Evolutionary conservation across 2,888 invertebrate species (phyloP), one percentile per base, ranked within the genome.

Genomic region (Caenorhabditis sp.): DNA sequence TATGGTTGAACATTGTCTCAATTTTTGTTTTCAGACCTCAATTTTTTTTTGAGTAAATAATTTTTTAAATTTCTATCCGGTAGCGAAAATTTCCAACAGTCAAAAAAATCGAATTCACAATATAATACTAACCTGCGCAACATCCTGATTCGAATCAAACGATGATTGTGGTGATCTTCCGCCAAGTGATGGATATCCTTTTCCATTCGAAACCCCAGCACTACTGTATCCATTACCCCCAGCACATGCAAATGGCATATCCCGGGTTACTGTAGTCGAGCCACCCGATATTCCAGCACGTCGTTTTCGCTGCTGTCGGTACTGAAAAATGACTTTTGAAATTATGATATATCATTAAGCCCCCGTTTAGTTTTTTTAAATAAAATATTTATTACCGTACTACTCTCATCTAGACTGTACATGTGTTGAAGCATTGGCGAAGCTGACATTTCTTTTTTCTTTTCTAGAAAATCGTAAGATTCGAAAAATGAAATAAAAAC

Each of bases 121-220:
- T n/a, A 57, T 52, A 63, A 63, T n/a, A 53, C 74, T 60, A n/a
- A 84, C 83, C 77, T 84, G 84, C 14, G 83, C 84, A 20, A 84
- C 84, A 74, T 84, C 84, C n/a, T 78, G 80, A 67, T 84, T 84
- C n/a, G 82, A 82, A 59, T 84, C 84, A 66, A 84, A 84, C 2
- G 84, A 84, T 21, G 83, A 83, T 63, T 84, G 84, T 8, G 84
- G 84, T 12, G 84, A 84, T 31, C 84, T 66, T 26, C 83, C 84
- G 27, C 82, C 84, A n/a, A 84, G 65, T n/a, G 73, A 63, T 20
- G 82, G 80, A 26, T 77, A 78, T 38, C 82, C 77, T 21, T 66
- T 67, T 10, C 81, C 78, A 60, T 77, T 66, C 20, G 73, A 23
- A 10, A 50, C 59, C 74, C 80, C 80, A 57, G 80, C 80, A 69